A percentile compares a stretch with the other conserved stretches of the same genome.
Evolutionary conservation across 2,113 vertebrate genomes (phyloP).

Genomic region (Echinops telfairi): DNA sequence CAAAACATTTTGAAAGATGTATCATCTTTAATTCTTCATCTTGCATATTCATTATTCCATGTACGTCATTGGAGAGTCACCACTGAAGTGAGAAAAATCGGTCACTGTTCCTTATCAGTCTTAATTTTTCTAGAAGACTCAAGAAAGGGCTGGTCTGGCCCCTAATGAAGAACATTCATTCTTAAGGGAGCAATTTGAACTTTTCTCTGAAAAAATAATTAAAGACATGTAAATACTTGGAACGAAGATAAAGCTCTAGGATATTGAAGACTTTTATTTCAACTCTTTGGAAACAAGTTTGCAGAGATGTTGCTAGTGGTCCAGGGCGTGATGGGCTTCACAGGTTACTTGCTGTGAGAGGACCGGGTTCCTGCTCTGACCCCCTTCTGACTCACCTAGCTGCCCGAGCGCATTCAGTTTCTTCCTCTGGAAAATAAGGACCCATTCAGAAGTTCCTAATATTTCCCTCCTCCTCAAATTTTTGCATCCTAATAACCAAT

Average conservation of each 20-base stretch:
- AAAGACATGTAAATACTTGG: not conserved
- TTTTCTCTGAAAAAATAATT: not conserved
- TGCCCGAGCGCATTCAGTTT: not conserved
- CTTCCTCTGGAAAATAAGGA: not conserved
- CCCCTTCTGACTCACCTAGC: not conserved
- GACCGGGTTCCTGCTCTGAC: not conserved
- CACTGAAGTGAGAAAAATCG: constrained; percentile 52
- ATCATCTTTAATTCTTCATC: constrained; percentile 50
- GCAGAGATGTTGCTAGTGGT: accelerated
- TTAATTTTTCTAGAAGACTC: constrained; percentile 58
- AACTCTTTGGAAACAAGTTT: not conserved
- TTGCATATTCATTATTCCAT: not conserved
- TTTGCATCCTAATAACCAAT: not conserved
- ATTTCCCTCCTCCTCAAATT: not conserved
- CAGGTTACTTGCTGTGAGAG: not conserved
- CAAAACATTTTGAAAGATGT: no score
- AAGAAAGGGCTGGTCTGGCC: not conserved
- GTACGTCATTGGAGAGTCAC: not conserved
- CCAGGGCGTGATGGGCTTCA: not conserved
- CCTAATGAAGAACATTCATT: not conserved
- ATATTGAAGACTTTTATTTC: not conserved
- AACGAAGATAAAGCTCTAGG: constrained; percentile 39
- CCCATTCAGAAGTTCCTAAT: not conserved
- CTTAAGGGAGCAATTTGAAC: not conserved
- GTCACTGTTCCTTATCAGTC: constrained; percentile 22